Percentiles rank a stretch among this genome's conserved stretches.
Evolutionary conservation across 2,797 vertebrate genomes (phyloP).

Genomic region (Pipistrellus pipistrellus): DNA sequence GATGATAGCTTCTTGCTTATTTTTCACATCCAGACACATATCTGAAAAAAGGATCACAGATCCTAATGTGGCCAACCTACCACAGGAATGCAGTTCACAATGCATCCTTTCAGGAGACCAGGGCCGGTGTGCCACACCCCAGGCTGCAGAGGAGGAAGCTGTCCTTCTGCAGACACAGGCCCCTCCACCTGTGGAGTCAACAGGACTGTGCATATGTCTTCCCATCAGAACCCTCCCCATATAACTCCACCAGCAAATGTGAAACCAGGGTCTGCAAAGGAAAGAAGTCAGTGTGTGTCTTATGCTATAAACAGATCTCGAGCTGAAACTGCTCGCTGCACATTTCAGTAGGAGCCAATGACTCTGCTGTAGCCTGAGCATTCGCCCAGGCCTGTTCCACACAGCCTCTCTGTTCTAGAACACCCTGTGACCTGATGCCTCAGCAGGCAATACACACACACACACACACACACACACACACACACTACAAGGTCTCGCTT

Average conservation of each 20-base stretch:
- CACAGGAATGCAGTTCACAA: not conserved
- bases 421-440: not conserved
- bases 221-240: not conserved
- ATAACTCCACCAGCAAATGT: not conserved
- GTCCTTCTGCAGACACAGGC: not conserved
- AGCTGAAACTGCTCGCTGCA: not conserved
- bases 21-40: not conserved
- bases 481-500: not conserved
- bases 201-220: not conserved
- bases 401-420: not conserved
- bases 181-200: not conserved
- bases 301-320: not conserved
- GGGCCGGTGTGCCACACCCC: not conserved
- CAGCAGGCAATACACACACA: not conserved
- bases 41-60: not conserved
- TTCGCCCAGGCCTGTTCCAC: not conserved
- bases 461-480: not conserved
- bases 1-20: not conserved
- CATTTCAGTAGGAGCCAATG: not conserved
- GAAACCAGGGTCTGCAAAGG: not conserved
- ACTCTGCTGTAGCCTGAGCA: not conserved
- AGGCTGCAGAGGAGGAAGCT: not conserved
- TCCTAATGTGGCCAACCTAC: too few relatives aligned
- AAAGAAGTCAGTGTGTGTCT: not conserved
- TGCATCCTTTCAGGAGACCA: not conserved